Conservation (phyloP, 1,140 invertebrate species). For the Sipha flava region DNA sequence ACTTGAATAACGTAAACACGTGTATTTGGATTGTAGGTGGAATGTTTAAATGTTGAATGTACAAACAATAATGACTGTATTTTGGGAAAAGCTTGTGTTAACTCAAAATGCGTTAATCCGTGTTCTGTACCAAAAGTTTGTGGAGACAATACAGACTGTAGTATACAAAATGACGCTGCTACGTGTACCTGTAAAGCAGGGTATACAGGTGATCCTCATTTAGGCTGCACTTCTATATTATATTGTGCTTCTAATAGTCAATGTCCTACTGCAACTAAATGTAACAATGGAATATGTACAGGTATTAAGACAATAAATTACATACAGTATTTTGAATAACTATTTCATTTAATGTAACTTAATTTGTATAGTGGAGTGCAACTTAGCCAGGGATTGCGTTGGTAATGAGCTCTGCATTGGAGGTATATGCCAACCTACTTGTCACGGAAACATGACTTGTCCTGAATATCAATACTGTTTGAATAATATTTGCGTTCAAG, state of each 20-base stretch:
- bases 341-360: neutral
- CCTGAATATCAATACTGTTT: constrained; percentile 71
- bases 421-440: constrained; percentile 68
- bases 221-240: constrained; percentile 42
- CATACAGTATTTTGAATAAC: neutral
- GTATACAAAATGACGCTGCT: constrained; percentile 45
- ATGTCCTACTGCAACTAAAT: constrained; percentile 70
- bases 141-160: constrained; percentile 46
- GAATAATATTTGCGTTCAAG: constrained; percentile 73
- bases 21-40: constrained; percentile 43
- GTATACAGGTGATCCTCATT: constrained; percentile 68
- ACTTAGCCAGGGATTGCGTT: constrained; percentile 67
- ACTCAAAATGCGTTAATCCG: constrained; percentile 44
- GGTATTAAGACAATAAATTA: constrained; percentile 47
- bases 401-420: constrained; percentile 70
- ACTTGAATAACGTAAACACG: neutral
- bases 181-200: constrained; percentile 71
- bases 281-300: constrained; percentile 69
- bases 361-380: constrained; percentile 54
- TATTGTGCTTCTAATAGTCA: constrained; percentile 55
- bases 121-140: constrained; percentile 46
- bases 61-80: constrained; percentile 44
- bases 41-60: constrained; percentile 55
- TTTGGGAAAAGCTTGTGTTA: constrained; percentile 44
- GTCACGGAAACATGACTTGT: constrained; percentile 64